These are phyloP conservation scores for Nebria ingens DNA, from an alignment of 1,140 invertebrate species.

Conservation along the genomic window DNA sequence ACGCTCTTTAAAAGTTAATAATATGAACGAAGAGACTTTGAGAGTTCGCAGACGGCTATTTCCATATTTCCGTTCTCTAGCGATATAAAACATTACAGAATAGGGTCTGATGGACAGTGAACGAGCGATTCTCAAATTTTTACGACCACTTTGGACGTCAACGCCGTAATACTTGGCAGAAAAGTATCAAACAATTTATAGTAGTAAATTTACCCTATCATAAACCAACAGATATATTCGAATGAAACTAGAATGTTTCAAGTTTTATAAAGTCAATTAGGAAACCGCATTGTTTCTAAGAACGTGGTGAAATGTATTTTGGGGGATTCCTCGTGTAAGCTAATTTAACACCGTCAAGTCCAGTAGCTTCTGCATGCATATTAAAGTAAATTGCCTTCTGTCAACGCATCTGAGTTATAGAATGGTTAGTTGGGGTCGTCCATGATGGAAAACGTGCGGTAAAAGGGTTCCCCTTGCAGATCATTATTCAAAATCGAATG, in stretches of 20 bases:
- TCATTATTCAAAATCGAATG: conserved; percentile 2
- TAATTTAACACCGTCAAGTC: no score
- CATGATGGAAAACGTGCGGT: not conserved
- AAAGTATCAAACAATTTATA: not conserved
- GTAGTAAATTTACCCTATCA: no score
- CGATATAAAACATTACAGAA: not conserved
- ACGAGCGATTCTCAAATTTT: not conserved
- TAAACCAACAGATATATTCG: no score
- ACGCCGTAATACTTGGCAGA: not conserved
- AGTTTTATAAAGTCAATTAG: no score
- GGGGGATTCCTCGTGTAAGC: no score
- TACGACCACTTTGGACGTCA: not conserved
- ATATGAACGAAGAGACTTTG: no score
- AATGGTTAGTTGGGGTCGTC: not conserved
- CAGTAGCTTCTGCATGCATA: not conserved
- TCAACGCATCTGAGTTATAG: conserved; percentile 4
- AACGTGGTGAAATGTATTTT: no score
- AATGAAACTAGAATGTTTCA: no score
- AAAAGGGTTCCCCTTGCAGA: not conserved
- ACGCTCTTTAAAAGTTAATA: no score
- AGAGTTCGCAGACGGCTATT: no score
- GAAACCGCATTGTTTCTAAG: no score
- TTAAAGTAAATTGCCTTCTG: conserved; percentile 4
- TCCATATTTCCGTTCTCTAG: not conserved
- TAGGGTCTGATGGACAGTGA: not conserved